Conservation (phyloP, 2,113 vertebrate genomes). For the Casuarius casuarius region DNA sequence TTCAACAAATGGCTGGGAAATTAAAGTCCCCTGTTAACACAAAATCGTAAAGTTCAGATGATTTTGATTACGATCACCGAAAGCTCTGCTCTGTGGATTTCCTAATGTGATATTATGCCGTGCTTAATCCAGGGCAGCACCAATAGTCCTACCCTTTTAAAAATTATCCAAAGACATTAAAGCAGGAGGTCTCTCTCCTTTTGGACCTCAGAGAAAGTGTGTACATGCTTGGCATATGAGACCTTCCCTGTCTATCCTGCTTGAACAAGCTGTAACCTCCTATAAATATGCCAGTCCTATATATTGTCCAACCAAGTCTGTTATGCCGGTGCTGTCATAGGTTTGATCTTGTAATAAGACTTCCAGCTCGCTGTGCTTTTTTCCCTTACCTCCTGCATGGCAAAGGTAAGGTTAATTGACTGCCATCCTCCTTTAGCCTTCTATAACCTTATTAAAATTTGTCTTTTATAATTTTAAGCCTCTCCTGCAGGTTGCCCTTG, state of each 20-base stretch:
- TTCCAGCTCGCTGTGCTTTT: background rate
- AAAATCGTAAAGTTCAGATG: background rate
- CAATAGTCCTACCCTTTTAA: background rate
- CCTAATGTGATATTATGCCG: background rate
- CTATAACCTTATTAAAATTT: background rate
- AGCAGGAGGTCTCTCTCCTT: background rate
- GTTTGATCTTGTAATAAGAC: background rate
- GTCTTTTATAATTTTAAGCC: background rate
- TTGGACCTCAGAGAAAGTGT: background rate
- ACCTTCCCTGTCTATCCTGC: background rate
- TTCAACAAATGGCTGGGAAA: background rate
- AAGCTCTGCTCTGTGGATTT: background rate
- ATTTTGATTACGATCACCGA: background rate
- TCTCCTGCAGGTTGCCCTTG: background rate
- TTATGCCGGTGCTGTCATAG: background rate
- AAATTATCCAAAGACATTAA: background rate
- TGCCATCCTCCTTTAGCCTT: background rate
- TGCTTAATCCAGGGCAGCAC: background rate
- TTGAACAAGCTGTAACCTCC: background rate
- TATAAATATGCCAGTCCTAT: background rate
- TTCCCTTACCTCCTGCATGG: background rate
- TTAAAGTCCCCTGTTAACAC: background rate
- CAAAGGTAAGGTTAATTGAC: background rate
- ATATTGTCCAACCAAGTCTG: background rate
- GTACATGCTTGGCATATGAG: background rate